These are phyloP conservation scores for Operophtera brumata DNA, from an alignment of 2,888 invertebrate genomes.

Conservation along the genomic window DNA sequence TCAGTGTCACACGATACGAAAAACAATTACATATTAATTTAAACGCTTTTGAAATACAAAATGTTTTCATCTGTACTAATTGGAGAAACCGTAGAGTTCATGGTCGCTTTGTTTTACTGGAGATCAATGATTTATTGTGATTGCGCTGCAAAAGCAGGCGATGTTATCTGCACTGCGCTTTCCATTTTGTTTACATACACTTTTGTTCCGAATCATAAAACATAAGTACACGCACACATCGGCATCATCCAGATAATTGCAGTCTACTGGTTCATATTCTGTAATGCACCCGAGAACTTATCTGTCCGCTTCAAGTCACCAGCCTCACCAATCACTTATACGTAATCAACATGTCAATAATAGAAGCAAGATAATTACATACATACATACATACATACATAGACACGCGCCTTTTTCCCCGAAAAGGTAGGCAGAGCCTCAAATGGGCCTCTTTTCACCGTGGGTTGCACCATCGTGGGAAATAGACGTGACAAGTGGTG, in stretches of 20 bases:
- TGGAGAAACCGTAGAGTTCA: constrained; percentile 11
- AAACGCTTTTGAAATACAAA: constrained; percentile 1
- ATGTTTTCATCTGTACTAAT: constrained; percentile 7
- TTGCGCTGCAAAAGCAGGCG: neutral
- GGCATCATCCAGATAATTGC: neutral
- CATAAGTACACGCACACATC: neutral
- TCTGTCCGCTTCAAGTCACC: neutral
- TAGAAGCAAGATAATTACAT: too few relatives aligned
- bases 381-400: too few relatives aligned
- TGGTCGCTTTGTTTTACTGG: constrained; percentile 1
- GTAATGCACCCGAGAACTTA: constrained; percentile 2
- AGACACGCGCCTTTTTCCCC: too few relatives aligned
- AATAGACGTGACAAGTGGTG: too few relatives aligned
- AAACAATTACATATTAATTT: neutral
- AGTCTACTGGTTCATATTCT: neutral
- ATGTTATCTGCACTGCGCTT: neutral
- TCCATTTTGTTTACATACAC: neutral
- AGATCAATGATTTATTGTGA: neutral
- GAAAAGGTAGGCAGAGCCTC: too few relatives aligned
- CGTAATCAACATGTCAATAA: neutral
- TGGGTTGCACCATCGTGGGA: too few relatives aligned
- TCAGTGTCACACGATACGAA: too few relatives aligned
- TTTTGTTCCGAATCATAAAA: constrained; percentile 8
- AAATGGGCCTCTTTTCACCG: too few relatives aligned
- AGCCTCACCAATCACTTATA: neutral